Evolutionary conservation across 2,888 invertebrate species (phyloP), one percentile per base, ranked within the genome.

Genomic region (Pandemis cinnamomeana): DNA sequence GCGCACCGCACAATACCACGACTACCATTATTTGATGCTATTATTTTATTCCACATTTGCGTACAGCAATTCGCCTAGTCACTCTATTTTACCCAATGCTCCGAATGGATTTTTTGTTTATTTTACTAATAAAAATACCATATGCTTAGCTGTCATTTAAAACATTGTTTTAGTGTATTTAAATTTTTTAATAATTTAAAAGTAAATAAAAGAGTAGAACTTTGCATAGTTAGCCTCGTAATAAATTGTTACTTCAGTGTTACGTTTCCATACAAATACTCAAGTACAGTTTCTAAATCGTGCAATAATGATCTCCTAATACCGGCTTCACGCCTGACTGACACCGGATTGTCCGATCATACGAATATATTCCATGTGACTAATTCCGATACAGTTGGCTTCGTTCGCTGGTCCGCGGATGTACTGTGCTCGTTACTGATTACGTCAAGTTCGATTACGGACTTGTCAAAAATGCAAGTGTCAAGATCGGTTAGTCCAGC

Each of bases 401-500:
- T 61, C 79, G 74, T 67, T 61, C 79, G 75, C 79, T 80, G 78
- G 78, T 81, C 81, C 82, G 74, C 78, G 78, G 78, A 71, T 79
- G 77, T 70, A 76, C 78, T 77, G 76, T 78, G 81, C 84, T 80
- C 79, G 83, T 84, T 84, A 62, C 72, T 67, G 73, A 74, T 74
- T 74, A 81, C 80, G 86, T 87, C 83, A 77, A 82, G 85, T 89
- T 83, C 82, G 83, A 87, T 89, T 82, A 82, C 80, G 77, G 76
- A 78, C 68, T 75, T 15, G 77, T 85, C 83, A 83, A 82, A 85
- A 82, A 83, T 71, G 79, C 87, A 89, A 91, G 89, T 89, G 87
- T 92, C 93, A 93, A 92, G 85, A 88, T 79, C 81, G 75, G 83
- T 89, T 84, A 79, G 77, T 76, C 81, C 77, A 64, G 77, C 82